Percentiles rank a stretch among this genome's conserved stretches.
Evolutionary conservation across 2,888 invertebrate species (phyloP).

Genomic region (Anaspis maculata): DNA sequence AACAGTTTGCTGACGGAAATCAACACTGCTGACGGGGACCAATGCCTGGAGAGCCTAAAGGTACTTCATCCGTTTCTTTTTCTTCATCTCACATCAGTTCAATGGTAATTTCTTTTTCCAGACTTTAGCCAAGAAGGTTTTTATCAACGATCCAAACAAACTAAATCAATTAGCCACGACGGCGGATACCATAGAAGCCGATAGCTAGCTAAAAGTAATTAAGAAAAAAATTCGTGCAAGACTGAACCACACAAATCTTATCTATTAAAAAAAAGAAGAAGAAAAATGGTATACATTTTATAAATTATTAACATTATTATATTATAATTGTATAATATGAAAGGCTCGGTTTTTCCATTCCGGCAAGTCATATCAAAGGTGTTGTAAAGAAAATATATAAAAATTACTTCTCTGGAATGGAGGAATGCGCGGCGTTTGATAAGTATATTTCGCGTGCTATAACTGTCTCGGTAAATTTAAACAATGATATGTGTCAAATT

Average conservation of each 20-base stretch:
- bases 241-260: conserved; percentile 29
- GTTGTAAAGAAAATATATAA: too few relatives aligned
- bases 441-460: neutral
- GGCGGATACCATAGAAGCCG: conserved; percentile 25
- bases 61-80: too few relatives aligned
- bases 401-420: too few relatives aligned
- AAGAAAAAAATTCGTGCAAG: conserved; percentile 22
- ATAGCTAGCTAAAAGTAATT: conserved; percentile 21
- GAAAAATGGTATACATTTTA: conserved; percentile 32
- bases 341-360: too few relatives aligned
- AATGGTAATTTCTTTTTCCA: conserved; percentile 46
- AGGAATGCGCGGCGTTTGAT: too few relatives aligned
- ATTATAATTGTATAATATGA: too few relatives aligned
- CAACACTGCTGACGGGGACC: conserved; percentile 93
- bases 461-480: conserved; percentile 3
- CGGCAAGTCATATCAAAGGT: too few relatives aligned
- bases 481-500: conserved; percentile 37
- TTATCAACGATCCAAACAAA: conserved; percentile 73
- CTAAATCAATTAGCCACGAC: conserved; percentile 45
- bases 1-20: conserved; percentile 88
- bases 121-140: conserved; percentile 69
- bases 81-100: neutral
- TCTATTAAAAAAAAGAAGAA: conserved; percentile 5
- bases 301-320: conserved; percentile 21
- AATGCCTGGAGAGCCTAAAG: conserved; percentile 81